Evolutionary conservation across 2,888 invertebrate species (phyloP).

Genomic region (Gerris lacustris): DNA sequence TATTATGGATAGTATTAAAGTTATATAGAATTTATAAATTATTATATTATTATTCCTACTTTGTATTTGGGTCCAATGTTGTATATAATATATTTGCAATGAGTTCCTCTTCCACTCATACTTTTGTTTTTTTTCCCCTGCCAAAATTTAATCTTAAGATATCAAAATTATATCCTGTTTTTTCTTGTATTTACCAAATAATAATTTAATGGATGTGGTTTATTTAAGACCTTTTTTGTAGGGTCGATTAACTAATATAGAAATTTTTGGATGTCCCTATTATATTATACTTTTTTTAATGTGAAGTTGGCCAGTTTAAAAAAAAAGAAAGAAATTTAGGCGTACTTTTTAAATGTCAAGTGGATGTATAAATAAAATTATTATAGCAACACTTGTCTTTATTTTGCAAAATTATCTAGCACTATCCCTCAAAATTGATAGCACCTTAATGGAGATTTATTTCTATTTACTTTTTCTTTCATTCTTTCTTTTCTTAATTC

Average conservation of each 20-base stretch:
- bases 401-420: slow-evolving; percentile 12
- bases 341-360: background rate
- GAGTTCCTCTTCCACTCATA: background rate
- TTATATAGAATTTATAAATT: no score
- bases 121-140: background rate
- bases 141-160: background rate
- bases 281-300: background rate
- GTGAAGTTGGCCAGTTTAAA: slow-evolving; percentile 15
- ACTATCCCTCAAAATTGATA: slow-evolving; percentile 16
- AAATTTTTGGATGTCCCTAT: background rate
- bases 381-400: background rate
- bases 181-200: background rate
- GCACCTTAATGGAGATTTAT: slow-evolving; percentile 5
- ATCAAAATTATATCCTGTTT: background rate
- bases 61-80: background rate
- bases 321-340: background rate
- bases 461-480: slow-evolving; percentile 2
- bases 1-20: background rate
- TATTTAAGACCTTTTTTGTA: background rate
- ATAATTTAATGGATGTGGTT: background rate
- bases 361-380: background rate
- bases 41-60: background rate
- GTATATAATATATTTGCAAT: background rate
- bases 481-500: background rate
- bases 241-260: background rate